Evolutionary conservation across 2,113 vertebrate species (phyloP), one percentile per base, ranked within the genome.

Genomic region (Zosterops lateralis): DNA sequence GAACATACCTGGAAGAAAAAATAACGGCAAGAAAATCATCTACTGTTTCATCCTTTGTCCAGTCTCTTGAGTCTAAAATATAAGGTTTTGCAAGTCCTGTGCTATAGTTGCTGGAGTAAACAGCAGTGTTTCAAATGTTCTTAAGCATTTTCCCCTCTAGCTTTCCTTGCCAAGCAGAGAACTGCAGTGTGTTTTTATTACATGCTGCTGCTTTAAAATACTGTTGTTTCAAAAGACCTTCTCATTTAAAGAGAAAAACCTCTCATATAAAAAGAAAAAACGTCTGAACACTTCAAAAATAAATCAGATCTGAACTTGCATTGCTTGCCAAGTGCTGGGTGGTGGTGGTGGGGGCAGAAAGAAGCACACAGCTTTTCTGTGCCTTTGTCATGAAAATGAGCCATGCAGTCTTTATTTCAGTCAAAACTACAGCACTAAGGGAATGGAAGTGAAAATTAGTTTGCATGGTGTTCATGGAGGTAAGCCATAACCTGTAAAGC

Each of bases 261-360:
- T 66, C 64, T 61, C 34, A 62, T 31, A 32, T 40, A 31, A 26
- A 54, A 62, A 75, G 61, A 26, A 48, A 56, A 89, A 89, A 79
- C 7, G 14, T 65, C 68, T 66, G 50, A 65, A 53, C 7, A 12
- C 81, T 95, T 97, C 14, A 45, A 53, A 88, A 84, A 94, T 86
- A 96, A 88, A 81, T 95, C 65, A 40, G 66, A 66, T 87, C 89
- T 90, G 93, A 94, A 92, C 62, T 94, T 62, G 31, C 61, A 12
- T 79, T 76, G 42, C 48, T 93, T 96, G 68, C 61, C 84, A 95
- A 84, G 32, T 82, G 42, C 50, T 73, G 57, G 48, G 61, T 19
- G 36, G 44, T 38, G 25, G 14, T 76, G 7, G 10, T 17, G 31
- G 29, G 29, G 34, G 17, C 26, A 48, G 82, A 67, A 45, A 79